These are phyloP conservation scores for Drosophila bunnanda DNA, from an alignment of 2,888 invertebrate genomes.

Conservation along the genomic window DNA sequence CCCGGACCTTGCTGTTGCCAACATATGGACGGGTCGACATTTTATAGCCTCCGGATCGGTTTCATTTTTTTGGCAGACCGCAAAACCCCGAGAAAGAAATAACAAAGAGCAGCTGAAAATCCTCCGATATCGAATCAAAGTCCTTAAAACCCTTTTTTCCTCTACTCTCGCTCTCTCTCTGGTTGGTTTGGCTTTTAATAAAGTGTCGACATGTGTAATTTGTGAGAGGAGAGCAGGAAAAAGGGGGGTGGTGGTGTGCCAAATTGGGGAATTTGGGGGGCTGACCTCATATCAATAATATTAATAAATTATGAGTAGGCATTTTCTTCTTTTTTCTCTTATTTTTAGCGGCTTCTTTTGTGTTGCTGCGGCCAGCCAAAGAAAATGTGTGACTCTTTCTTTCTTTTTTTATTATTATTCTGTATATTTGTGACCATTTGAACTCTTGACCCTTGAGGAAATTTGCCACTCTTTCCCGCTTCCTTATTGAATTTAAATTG, in stretches of 20 bases:
- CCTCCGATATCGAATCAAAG: conserved; percentile 59
- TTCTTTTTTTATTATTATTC: conserved; percentile 36
- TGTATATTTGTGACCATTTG: conserved; percentile 37
- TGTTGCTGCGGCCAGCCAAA: conserved; percentile 4
- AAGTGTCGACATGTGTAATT: conserved; percentile 83
- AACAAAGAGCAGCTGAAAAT: conserved; percentile 49
- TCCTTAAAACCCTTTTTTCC: conserved; percentile 50
- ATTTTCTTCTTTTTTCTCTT: conserved; percentile 28
- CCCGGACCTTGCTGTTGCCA: conserved; percentile 30
- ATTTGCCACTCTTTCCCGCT: conserved; percentile 8
- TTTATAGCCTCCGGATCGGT: conserved; percentile 75
- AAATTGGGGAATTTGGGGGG: conserved; percentile 26
- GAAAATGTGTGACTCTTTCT: conserved; percentile 41
- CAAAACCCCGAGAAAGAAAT: conserved; percentile 51
- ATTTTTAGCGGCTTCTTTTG: conserved; percentile 23
- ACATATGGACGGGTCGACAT: conserved; percentile 79
- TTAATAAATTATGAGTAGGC: conserved; percentile 73
- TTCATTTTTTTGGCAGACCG: conserved; percentile 61
- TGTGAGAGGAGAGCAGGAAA: conserved; percentile 55
- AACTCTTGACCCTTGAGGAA: conserved; percentile 42
- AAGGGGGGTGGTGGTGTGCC: not conserved
- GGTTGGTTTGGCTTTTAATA: conserved; percentile 68
- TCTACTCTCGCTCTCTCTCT: not conserved
- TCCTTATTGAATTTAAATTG: conserved; percentile 72
- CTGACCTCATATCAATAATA: conserved; percentile 61